Evolutionary conservation across 1,140 invertebrate species (phyloP).

Genomic region (Drosophila biarmipes): DNA sequence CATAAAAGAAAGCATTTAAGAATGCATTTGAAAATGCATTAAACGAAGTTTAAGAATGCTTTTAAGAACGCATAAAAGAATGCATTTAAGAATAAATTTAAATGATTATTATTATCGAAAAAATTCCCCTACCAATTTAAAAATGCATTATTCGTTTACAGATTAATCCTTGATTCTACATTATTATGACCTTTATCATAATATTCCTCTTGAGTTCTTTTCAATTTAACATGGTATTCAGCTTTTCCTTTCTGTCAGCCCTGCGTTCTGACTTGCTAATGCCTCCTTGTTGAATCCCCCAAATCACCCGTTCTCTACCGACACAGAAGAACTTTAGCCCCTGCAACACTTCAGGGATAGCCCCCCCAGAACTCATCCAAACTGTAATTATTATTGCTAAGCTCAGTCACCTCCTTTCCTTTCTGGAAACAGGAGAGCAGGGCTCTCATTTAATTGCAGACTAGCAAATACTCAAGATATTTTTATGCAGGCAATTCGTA

Average conservation of each 20-base stretch:
- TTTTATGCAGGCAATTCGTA: slow-evolving; percentile 67
- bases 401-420: slow-evolving; percentile 17
- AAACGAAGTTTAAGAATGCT: too few species aligned
- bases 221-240: slow-evolving; percentile 1
- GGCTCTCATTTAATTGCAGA: slow-evolving; percentile 65
- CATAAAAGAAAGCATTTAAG: too few species aligned
- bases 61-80: too few species aligned
- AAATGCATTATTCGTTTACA: too few species aligned
- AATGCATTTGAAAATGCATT: too few species aligned
- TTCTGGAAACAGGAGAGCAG: not conserved
- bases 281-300: not conserved
- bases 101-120: too few species aligned
- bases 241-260: not conserved
- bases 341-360: slow-evolving; percentile 40
- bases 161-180: too few species aligned
- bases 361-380: slow-evolving; percentile 11
- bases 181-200: not conserved
- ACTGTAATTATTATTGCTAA: slow-evolving; percentile 56
- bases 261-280: not conserved
- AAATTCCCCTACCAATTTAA: too few species aligned
- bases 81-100: too few species aligned
- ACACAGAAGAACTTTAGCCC: slow-evolving; percentile 30
- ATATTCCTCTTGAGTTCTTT: not conserved
- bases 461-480: slow-evolving; percentile 68
- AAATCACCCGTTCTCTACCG: not conserved